Base-by-base conservation (phyloP, 35 echinoderm and acorn worm genomes). In the Heliocidaris erythrogramma region DNA sequence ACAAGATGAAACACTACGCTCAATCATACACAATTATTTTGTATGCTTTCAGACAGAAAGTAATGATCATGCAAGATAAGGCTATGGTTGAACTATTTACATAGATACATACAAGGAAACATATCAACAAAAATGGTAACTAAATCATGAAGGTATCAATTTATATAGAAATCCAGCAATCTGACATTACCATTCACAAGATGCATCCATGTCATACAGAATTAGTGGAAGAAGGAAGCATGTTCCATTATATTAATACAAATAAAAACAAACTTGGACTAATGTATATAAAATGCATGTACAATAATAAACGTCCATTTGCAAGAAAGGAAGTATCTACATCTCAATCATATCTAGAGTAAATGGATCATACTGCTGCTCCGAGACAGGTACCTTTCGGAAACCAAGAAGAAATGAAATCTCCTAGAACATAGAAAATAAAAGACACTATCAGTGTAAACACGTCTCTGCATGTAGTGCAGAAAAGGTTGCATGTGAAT, bases 51-150 rank as follows among this genome's bases (percentile, higher is more conserved):
- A 2, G 65, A 78, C 17, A 21, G 65, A 78, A 78, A 27, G 65
- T n/a, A 78, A 78, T 78, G 65, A 78, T 78, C 65, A 78, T 78
- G 65, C 65, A 78, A 78, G 65, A 78, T 78, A 78, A 78, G 65
- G 65, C 65, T 78, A 78, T 78, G 27, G 35, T n/a, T 78, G 65
- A 78, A 78, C 65, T 78, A 78, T 78, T n/a, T 78, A 78, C 65
- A 78, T 8, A 78, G 65, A 78, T 78, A 78, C 65, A 78, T 78
- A 78, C 65, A 78, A 78, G 65, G 65, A 78, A 78, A 78, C n/a
- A 78, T 78, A 78, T 78, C n/a, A 78, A 78, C 65, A 24, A 78
- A 78, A 21, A 78, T n/a, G 17, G 65, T 78, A 29, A 78, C 21
- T 78, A 78, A 17, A 21, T 27, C 27, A n/a, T 78, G 65, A 78